A percentile compares a stretch with the other conserved stretches of the same genome.
Conservation (phyloP, 2,113 vertebrate genomes). For the Sinosuthora webbiana region DNA sequence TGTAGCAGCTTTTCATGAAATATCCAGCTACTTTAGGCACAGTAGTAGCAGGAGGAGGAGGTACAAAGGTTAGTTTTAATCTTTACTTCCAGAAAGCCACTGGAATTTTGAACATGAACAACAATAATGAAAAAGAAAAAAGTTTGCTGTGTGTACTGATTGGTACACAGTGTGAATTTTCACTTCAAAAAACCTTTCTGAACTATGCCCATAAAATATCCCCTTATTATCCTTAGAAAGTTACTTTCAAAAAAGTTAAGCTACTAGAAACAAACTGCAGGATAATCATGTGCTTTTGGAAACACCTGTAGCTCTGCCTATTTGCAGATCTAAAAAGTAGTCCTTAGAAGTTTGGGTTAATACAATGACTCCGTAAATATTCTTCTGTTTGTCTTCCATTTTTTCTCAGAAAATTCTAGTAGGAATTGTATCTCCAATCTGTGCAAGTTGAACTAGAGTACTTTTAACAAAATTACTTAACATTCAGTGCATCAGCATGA, state of each 20-base stretch:
- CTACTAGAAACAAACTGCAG: background rate
- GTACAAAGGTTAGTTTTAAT: background rate
- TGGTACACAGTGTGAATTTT: background rate
- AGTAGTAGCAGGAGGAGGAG: background rate
- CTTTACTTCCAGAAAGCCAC: background rate
- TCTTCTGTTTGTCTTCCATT: background rate
- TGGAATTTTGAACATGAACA: background rate
- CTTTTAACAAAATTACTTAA: background rate
- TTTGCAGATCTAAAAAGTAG: background rate
- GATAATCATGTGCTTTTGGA: background rate
- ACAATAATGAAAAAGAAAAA: background rate
- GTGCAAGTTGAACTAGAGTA: background rate
- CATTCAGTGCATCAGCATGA: background rate
- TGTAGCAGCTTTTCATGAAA: background rate
- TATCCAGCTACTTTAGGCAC: background rate
- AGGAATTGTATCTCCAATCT: background rate
- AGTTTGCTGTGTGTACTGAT: background rate
- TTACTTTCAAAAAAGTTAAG: background rate
- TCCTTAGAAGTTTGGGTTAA: background rate
- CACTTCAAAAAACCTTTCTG: background rate
- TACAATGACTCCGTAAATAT: background rate
- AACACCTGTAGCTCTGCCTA: background rate
- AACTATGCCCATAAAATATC: background rate
- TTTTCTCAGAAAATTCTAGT: background rate
- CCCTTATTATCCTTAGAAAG: background rate